A percentile compares a stretch with the other conserved stretches of the same genome.
Conservation (phyloP, 2,113 vertebrate species). For the Gallinago paraguaiae region DNA sequence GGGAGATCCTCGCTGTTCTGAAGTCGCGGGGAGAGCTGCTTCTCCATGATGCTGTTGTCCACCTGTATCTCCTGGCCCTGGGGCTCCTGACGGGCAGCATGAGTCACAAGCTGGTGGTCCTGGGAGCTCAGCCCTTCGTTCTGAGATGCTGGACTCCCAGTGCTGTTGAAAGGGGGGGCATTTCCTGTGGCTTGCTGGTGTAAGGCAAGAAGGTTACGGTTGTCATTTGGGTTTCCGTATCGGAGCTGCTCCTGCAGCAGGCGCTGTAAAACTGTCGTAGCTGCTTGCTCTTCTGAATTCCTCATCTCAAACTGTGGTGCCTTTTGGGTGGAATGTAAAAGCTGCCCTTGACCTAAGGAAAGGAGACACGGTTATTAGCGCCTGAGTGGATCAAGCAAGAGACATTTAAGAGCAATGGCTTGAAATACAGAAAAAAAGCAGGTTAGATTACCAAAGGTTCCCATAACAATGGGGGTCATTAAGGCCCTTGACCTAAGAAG, state of each 20-base stretch:
- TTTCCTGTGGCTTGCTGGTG: slow-evolving; percentile 86
- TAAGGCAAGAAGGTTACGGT: slow-evolving; percentile 90
- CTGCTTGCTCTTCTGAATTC: slow-evolving; percentile 90
- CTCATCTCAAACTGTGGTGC: slow-evolving; percentile 89
- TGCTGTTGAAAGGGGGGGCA: slow-evolving; percentile 75
- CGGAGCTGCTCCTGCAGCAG: slow-evolving; percentile 98
- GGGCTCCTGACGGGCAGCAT: slow-evolving; percentile 95
- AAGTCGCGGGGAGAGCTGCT: slow-evolving; percentile 84
- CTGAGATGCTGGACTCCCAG: slow-evolving; percentile 73
- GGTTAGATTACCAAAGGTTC: slow-evolving; percentile 61
- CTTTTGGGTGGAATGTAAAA: slow-evolving; percentile 86
- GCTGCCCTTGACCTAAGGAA: slow-evolving; percentile 83
- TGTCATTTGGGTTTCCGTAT: slow-evolving; percentile 87
- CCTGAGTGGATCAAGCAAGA: not conserved
- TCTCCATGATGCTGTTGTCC: slow-evolving; percentile 90
- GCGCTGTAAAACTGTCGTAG: slow-evolving; percentile 92
- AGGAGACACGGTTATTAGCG: slow-evolving; percentile 61
- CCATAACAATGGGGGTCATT: slow-evolving; percentile 53
- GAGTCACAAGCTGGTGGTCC: slow-evolving; percentile 87
- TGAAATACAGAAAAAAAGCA: slow-evolving; percentile 45
- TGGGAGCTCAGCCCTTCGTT: slow-evolving; percentile 83
- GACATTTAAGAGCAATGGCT: slow-evolving; percentile 19
- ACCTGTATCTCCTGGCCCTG: slow-evolving; percentile 98
- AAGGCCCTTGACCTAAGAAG: slow-evolving; percentile 10
- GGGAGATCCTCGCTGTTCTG: slow-evolving; percentile 92